phyloP scores from a whole-genome alignment of 2,888 invertebrate genomes.

The Xanthostigma xanthostigma region DNA sequence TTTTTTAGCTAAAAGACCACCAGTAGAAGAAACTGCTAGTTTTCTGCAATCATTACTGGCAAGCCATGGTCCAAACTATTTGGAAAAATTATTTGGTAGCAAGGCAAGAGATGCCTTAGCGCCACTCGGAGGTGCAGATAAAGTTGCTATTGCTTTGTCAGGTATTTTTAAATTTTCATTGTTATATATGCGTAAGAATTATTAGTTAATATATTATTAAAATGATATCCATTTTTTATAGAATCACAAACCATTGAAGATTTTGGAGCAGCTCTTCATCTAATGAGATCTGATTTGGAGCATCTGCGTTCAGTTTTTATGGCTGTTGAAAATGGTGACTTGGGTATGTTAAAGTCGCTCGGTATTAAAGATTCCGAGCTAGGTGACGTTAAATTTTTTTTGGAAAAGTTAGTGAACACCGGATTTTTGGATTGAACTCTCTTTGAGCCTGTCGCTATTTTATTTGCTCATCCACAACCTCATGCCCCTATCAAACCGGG shows the following conservation, averaged over 20 bases:
- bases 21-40: constrained; percentile 91
- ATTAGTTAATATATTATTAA: no score
- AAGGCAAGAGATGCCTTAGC: constrained; percentile 85
- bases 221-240: constrained; percentile 25
- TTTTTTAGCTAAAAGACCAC: constrained; percentile 81
- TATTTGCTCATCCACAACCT: constrained; percentile 46
- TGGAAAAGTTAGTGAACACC: constrained; percentile 89
- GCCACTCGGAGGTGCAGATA: constrained; percentile 86
- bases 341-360: constrained; percentile 83
- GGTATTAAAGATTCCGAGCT: constrained; percentile 92
- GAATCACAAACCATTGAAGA: constrained; percentile 93
- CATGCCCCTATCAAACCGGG: constrained; percentile 54
- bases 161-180: constrained; percentile 33
- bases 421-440: constrained; percentile 86
- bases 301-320: constrained; percentile 88
- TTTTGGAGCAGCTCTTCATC: constrained; percentile 74
- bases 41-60: constrained; percentile 87
- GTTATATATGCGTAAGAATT: no score
- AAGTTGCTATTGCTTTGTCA: constrained; percentile 88
- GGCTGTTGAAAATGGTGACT: constrained; percentile 89
- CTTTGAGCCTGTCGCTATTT: constrained; percentile 57
- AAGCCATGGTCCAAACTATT: constrained; percentile 90
- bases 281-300: constrained; percentile 78
- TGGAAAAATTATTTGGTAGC: constrained; percentile 90
- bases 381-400: constrained; percentile 90